Conservation (phyloP, 2,797 vertebrate genomes). For the Sebastes umbrosus region DNA sequence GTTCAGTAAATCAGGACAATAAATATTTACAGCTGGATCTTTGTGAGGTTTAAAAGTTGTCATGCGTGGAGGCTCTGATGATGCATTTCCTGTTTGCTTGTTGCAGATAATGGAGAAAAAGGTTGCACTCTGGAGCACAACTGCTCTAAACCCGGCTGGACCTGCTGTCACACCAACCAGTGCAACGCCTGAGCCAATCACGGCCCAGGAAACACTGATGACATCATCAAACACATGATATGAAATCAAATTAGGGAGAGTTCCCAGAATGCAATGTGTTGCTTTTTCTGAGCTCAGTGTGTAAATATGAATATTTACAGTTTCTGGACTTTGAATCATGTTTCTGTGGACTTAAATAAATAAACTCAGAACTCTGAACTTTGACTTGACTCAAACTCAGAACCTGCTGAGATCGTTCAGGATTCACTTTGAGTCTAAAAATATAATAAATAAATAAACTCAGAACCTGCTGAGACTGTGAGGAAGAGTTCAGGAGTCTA, state of each 20-base stretch:
- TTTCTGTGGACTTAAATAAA: not conserved
- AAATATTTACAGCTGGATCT: not conserved
- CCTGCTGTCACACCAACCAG: conserved; percentile 57
- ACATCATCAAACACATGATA: not conserved
- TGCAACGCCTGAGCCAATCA: conserved; percentile 67
- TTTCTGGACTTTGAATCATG: not conserved
- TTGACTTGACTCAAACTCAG: no score
- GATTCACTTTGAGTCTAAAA: no score
- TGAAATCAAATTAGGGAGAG: not conserved
- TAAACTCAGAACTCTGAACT: not conserved
- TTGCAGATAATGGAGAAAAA: conserved; percentile 71
- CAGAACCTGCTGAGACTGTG: no score
- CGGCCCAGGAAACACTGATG: not conserved
- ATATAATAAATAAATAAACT: no score
- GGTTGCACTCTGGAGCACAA: conserved; percentile 57
- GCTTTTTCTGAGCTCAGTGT: not conserved
- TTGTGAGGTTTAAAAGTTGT: no score
- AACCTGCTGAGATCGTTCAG: no score
- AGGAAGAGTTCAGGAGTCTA: no score
- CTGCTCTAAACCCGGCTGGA: conserved; percentile 65
- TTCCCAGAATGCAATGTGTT: not conserved
- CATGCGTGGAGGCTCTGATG: not conserved
- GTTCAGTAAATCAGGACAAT: not conserved
- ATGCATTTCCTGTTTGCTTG: conserved; percentile 3
- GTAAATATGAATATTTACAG: not conserved